These are phyloP conservation scores for Clarias platycephalus DNA, from an alignment of 2,797 vertebrate species.

Conservation along the genomic window DNA sequence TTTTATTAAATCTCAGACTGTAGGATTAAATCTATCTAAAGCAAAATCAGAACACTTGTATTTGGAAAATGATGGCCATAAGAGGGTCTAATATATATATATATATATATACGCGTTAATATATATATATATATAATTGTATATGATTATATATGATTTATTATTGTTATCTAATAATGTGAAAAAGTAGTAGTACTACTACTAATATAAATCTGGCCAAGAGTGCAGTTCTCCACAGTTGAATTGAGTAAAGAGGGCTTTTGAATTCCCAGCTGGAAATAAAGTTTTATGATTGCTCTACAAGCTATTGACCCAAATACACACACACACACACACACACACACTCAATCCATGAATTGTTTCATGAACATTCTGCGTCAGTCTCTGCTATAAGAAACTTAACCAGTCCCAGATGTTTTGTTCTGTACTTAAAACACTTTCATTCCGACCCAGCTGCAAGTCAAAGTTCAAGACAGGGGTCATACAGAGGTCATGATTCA, in stretches of 20 bases:
- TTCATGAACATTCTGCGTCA: background rate
- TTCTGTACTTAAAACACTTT: slow-evolving; percentile 29
- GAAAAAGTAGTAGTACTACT: background rate
- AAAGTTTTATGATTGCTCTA: slow-evolving; percentile 15
- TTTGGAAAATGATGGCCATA: background rate
- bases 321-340: background rate
- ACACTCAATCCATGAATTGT: background rate
- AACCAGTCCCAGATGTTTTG: slow-evolving; percentile 25
- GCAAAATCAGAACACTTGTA: background rate
- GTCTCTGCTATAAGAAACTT: background rate
- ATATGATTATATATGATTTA: background rate
- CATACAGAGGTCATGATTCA: slow-evolving; percentile 81
- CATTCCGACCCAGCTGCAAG: slow-evolving; percentile 28
- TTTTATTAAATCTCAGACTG: background rate
- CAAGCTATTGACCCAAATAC: background rate
- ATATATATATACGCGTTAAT: background rate
- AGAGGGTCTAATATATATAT: no score
- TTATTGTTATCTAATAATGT: background rate
- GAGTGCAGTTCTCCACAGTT: background rate
- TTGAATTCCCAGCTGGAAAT: background rate
- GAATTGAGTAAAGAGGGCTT: background rate
- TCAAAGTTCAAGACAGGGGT: slow-evolving; percentile 74
- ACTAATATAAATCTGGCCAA: background rate
- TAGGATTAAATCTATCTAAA: slow-evolving; percentile 5
- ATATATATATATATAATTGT: background rate